Base-by-base conservation (phyloP, 2,888 invertebrate species). In the Pachycephus smyrnensis region DNA sequence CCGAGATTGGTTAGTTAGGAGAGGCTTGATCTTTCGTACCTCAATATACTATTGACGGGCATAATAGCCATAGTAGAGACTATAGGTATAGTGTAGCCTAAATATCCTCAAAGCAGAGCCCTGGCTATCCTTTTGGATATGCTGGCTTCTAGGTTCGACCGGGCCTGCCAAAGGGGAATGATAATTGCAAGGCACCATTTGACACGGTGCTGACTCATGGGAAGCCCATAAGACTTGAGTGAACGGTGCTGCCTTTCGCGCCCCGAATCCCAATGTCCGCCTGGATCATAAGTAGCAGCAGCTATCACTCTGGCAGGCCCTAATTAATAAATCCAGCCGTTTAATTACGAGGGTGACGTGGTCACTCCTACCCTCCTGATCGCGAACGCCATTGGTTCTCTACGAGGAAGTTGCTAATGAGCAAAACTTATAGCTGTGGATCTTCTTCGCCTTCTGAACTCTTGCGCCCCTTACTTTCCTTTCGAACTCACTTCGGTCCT, bases 381-480 rank as follows among this genome's bases (percentile, higher is more conserved):
- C 23, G 55, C 2, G 40, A 55, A 23, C 23, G 55, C 9, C 55
- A 23, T 9, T 23, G 23, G 23, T 55, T 55, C 55, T 9, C 55
- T 23, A 23, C 23, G 55, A 12, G 74, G 23, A 33, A 74, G 35
- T 74, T 31, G 79, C 79, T 84, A 82, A 84, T 80, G 83, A 82
- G 81, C 79, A 80, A 82, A 85, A 82, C 81, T 84, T 78, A 23
- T 78, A 74, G 78, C 75, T 80, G 79, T n/a, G 76, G 75, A 76
- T 82, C 77, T 80, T 77, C 74, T 71, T 78, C 55, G 33, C 68
- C 73, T 74, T 23, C 74, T 74, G 15, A 33, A 12, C 55, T 55
- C 23, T 55, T 23, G 23, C 55, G 6, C 23, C 55, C 55, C 2
- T 55, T 55, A 55, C 23, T 23, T 55, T 23, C 23, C 23, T 55